These are phyloP conservation scores for Taphrorychus bicolor DNA, from an alignment of 2,888 invertebrate species.

Conservation along the genomic window DNA sequence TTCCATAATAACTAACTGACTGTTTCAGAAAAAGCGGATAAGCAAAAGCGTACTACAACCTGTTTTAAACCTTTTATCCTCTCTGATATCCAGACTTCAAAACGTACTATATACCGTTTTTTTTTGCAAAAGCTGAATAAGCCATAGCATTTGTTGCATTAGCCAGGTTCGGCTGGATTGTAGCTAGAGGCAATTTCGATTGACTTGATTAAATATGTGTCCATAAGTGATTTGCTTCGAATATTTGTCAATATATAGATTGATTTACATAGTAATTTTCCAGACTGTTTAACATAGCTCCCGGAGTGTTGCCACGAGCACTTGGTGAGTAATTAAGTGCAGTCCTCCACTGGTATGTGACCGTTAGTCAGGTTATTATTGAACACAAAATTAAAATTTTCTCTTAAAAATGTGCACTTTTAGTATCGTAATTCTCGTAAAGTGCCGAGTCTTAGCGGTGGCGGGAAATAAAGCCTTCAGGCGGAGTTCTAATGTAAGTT, in stretches of 20 bases:
- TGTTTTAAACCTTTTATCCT: no score
- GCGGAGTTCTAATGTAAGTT: not conserved
- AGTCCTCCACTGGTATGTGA: not conserved
- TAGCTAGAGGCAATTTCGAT: not conserved
- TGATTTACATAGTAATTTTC: not conserved
- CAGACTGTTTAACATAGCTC: not conserved
- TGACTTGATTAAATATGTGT: not conserved
- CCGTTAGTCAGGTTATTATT: not conserved
- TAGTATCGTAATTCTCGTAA: no score
- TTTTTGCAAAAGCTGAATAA: not conserved
- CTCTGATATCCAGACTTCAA: no score
- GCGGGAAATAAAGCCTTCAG: not conserved
- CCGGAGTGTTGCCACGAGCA: not conserved
- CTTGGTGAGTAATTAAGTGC: not conserved
- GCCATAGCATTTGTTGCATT: not conserved
- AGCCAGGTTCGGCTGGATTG: not conserved
- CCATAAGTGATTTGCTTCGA: not conserved
- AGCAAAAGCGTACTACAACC: no score
- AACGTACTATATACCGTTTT: not conserved
- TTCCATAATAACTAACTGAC: no score
- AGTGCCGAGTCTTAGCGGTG: not conserved
- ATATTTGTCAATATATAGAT: not conserved
- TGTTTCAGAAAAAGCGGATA: no score
- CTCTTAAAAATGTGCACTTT: not conserved
- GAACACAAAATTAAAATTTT: not conserved